A percentile compares a stretch with the other conserved stretches of the same genome.
Evolutionary conservation across 2,888 invertebrate genomes (phyloP).

Genomic region (Desoria tigrina): DNA sequence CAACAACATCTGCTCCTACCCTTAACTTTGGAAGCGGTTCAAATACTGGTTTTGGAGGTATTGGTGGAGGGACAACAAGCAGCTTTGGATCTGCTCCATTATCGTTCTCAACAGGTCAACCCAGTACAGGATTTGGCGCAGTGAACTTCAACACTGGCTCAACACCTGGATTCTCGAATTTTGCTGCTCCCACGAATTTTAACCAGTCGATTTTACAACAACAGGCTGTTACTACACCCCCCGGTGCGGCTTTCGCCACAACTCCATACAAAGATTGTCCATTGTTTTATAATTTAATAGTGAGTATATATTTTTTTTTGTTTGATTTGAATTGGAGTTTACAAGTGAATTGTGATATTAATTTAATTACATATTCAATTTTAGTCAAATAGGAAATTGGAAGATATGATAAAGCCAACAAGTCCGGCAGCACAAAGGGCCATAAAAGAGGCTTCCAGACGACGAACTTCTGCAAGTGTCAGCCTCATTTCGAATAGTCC

Average conservation of each 20-base stretch:
- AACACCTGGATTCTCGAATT: conserved; percentile 30
- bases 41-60: conserved; percentile 16
- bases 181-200: conserved; percentile 24
- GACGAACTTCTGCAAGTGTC: conserved; percentile 45
- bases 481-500: conserved; percentile 24
- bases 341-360: not conserved
- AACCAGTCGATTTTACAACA: conserved; percentile 14
- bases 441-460: conserved; percentile 59
- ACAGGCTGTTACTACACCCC: not conserved
- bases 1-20: conserved; percentile 30
- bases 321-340: not conserved
- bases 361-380: not conserved
- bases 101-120: conserved; percentile 4
- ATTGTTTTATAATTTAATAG: conserved; percentile 71
- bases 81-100: conserved; percentile 6
- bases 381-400: conserved; percentile 63
- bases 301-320: too few relatives aligned
- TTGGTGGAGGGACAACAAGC: conserved; percentile 11
- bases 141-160: not conserved
- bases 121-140: conserved; percentile 9
- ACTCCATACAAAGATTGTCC: conserved; percentile 86
- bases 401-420: conserved; percentile 70
- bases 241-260: conserved; percentile 62
- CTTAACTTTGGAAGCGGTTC: conserved; percentile 32
- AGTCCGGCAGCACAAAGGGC: conserved; percentile 72